These are phyloP conservation scores for Pasiphila rectangulata DNA, from an alignment of 2,888 invertebrate genomes.

Conservation along the genomic window DNA sequence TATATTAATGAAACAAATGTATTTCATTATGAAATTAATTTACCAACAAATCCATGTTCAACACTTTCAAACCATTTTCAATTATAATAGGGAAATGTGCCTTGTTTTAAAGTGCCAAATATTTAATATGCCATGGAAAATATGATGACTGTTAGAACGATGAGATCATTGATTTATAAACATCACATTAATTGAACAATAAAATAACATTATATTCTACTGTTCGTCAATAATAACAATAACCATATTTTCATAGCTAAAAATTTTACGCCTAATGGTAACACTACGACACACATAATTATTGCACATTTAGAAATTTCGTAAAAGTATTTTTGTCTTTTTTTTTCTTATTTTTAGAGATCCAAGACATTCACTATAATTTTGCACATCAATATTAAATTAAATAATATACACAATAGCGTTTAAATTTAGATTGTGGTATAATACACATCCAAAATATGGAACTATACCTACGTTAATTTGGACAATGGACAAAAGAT, in stretches of 20 bases:
- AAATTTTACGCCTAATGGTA: conserved; percentile 78
- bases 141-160: conserved; percentile 58
- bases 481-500: conserved; percentile 77
- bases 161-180: conserved; percentile 70
- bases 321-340: conserved; percentile 80
- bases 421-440: conserved; percentile 72
- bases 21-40: conserved; percentile 81
- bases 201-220: conserved; percentile 25
- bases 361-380: conserved; percentile 81
- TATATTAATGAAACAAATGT: conserved; percentile 79
- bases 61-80: conserved; percentile 79
- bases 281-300: conserved; percentile 82
- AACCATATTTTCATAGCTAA: conserved; percentile 60
- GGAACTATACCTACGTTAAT: conserved; percentile 76
- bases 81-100: conserved; percentile 79
- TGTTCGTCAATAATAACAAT: conserved; percentile 43
- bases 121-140: conserved; percentile 66
- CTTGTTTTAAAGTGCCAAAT: conserved; percentile 80
- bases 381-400: conserved; percentile 78
- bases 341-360: conserved; percentile 78
- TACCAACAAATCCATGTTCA: conserved; percentile 82
- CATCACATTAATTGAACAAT: conserved; percentile 51
- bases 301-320: conserved; percentile 82
- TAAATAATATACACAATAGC: conserved; percentile 80
- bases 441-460: conserved; percentile 80